Percentiles rank a stretch among this genome's conserved stretches.
phyloP scores from a whole-genome alignment of 1,140 invertebrate genomes.

The Bombus consobrinus region DNA sequence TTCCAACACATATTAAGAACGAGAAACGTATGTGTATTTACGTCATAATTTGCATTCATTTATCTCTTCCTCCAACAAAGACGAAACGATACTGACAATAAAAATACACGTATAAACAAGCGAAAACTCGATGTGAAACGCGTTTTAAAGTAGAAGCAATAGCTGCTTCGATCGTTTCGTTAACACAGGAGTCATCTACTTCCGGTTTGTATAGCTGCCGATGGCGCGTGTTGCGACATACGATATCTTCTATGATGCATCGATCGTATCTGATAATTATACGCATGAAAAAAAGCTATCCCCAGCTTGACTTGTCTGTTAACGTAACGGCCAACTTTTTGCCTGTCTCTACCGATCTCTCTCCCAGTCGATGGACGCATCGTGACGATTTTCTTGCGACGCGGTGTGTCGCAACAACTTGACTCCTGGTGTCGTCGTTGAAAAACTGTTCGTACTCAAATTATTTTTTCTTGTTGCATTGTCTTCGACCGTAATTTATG shows the following conservation, averaged over 20 bases:
- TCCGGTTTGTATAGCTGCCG: not conserved
- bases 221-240: not conserved
- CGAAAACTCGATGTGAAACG: not conserved
- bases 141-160: not conserved
- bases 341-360: not conserved
- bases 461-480: conserved; percentile 10
- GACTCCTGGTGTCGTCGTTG: not conserved
- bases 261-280: conserved; percentile 18
- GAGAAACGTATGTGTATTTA: not conserved
- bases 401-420: conserved; percentile 2
- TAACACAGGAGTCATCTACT: not conserved
- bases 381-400: conserved; percentile 12
- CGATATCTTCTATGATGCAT: not conserved
- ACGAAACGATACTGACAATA: not conserved
- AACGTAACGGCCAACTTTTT: conserved; percentile 21
- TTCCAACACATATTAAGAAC: not conserved
- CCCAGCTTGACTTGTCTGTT: not conserved
- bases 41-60: not conserved
- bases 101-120: not conserved
- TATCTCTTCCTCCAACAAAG: not conserved
- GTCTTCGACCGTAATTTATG: conserved; percentile 12
- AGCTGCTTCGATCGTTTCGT: not conserved
- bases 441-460: conserved; percentile 16
- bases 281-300: not conserved
- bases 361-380: not conserved